A percentile compares a stretch with the other conserved stretches of the same genome.
Conservation (phyloP, 2,797 vertebrate genomes). For the Darevskia nairensis region DNA sequence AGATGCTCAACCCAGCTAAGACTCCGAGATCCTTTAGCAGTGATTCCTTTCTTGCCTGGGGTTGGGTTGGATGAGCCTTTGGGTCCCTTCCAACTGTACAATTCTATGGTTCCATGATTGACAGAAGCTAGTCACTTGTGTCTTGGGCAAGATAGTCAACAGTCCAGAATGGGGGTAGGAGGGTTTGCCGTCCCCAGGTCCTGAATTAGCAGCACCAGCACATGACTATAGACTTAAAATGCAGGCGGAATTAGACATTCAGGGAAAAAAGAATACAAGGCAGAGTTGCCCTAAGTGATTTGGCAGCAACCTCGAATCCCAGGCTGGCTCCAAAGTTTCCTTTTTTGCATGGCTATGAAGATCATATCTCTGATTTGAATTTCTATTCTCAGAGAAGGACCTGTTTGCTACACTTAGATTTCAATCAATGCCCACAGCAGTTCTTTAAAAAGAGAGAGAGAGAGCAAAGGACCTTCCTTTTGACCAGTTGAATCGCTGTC, state of each 20-base stretch:
- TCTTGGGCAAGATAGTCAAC: neutral
- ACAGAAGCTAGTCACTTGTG: neutral
- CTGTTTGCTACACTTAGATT: neutral
- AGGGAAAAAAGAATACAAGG: too few species aligned
- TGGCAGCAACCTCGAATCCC: neutral
- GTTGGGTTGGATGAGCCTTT: too few species aligned
- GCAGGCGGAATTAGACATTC: neutral
- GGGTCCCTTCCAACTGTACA: too few species aligned
- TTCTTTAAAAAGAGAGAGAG: neutral
- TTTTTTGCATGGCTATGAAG: neutral
- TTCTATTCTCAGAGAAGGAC: neutral
- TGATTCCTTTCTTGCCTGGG: too few species aligned
- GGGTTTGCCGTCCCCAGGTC: too few species aligned
- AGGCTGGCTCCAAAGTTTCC: neutral
- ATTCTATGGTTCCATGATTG: neutral
- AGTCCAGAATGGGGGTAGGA: too few species aligned
- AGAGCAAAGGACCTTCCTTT: neutral
- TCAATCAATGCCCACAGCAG: neutral
- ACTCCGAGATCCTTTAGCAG: too few species aligned
- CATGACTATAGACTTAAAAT: neutral
- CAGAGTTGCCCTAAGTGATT: neutral
- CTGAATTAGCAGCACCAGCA: neutral
- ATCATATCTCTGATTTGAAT: constrained; percentile 1
- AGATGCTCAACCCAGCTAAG: neutral
- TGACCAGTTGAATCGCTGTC: neutral